phyloP scores from a whole-genome alignment of 2,113 vertebrate genomes.

The Pomatostomus ruficeps region DNA sequence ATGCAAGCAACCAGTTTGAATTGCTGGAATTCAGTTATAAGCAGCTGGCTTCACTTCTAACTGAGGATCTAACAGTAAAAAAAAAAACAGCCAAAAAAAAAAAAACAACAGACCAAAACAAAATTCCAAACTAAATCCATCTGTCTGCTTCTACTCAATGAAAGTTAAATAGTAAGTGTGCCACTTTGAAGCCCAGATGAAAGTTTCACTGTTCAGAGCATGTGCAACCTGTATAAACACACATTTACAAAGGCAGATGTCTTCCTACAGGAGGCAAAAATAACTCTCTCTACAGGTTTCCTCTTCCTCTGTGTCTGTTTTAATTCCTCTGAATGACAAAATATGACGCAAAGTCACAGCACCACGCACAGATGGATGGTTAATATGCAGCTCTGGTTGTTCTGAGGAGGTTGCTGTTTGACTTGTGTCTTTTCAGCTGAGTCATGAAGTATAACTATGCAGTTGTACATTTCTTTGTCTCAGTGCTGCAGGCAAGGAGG shows the following conservation, averaged over 20 bases:
- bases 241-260: not conserved
- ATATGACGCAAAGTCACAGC: not conserved
- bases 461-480: slow-evolving; percentile 22
- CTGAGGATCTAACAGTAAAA: not conserved
- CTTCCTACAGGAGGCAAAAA: not conserved
- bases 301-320: not conserved
- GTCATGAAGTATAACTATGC: slow-evolving; percentile 5
- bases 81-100: not conserved
- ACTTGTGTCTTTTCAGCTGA: slow-evolving; percentile 26
- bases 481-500: slow-evolving; percentile 15
- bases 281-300: not conserved
- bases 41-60: slow-evolving; percentile 39
- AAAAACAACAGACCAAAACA: slow-evolving; percentile 13
- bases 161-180: not conserved
- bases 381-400: not conserved
- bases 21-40: slow-evolving; percentile 15
- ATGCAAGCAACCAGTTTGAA: not conserved
- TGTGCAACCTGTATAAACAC: not conserved
- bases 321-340: not conserved
- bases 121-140: slow-evolving; percentile 58
- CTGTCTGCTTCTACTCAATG: slow-evolving; percentile 34
- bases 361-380: not conserved
- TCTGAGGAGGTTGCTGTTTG: not conserved
- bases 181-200: slow-evolving; percentile 22
- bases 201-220: not conserved